Conservation (phyloP, 2,797 vertebrate genomes). For the Spondyliosoma cantharus region DNA sequence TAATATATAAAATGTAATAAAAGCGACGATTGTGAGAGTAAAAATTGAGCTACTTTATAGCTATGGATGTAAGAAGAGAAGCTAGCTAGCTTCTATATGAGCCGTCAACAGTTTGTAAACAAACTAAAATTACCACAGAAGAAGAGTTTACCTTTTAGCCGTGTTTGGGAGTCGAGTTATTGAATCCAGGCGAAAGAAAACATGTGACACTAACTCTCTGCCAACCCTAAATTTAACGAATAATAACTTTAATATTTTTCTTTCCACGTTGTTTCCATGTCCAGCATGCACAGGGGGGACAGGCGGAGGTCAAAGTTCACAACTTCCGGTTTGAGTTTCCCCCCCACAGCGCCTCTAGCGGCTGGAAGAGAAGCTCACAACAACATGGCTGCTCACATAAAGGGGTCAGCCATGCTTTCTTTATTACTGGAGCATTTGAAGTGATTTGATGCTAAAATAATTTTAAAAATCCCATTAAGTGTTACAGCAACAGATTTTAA, state of each 20-base stretch:
- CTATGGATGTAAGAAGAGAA: too few relatives aligned
- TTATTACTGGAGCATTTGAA: too few relatives aligned
- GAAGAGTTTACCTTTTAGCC: conserved; percentile 45
- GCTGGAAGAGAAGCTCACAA: not conserved
- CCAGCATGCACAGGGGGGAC: conserved; percentile 46
- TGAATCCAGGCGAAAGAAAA: conserved; percentile 11
- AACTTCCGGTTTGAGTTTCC: conserved; percentile 28
- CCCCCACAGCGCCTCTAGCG: conserved; percentile 58
- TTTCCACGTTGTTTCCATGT: conserved; percentile 71
- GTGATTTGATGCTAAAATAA: too few relatives aligned
- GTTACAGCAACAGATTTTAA: too few relatives aligned
- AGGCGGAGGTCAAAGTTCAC: conserved; percentile 63
- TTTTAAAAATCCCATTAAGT: too few relatives aligned
- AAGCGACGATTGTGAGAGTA: too few relatives aligned
- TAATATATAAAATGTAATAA: not conserved
- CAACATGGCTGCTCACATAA: too few relatives aligned
- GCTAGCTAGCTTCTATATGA: not conserved
- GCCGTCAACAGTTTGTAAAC: conserved; percentile 49
- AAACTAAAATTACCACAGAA: conserved; percentile 8
- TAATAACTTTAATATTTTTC: not conserved
- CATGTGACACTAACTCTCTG: not conserved
- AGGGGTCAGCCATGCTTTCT: too few relatives aligned
- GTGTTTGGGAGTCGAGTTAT: not conserved
- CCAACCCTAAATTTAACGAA: not conserved
- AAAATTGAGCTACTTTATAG: not conserved